A percentile compares a stretch with the other conserved stretches of the same genome.
phyloP scores from a whole-genome alignment of 2,797 vertebrate species.

The Columba guinea region DNA sequence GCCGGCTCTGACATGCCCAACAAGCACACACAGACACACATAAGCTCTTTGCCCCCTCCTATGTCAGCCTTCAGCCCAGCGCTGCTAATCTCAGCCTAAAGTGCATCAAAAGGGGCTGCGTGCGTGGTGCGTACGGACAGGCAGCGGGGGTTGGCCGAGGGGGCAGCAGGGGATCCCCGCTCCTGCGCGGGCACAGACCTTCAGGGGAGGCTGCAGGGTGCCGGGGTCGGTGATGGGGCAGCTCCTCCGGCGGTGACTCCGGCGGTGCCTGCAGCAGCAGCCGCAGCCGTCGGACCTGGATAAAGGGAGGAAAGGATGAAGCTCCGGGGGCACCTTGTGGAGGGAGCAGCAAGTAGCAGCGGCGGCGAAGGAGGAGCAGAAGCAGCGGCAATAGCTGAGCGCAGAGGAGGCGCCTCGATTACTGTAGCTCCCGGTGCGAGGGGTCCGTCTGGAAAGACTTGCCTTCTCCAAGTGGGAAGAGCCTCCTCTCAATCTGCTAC shows the following conservation, averaged over 20 bases:
- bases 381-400: background rate
- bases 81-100: background rate
- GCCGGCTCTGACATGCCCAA: background rate
- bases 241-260: background rate
- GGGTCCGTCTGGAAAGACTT: constrained; percentile 83
- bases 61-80: background rate
- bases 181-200: constrained; percentile 65
- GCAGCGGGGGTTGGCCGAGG: background rate
- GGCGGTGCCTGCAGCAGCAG: constrained; percentile 20
- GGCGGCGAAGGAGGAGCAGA: background rate
- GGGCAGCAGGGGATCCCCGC: background rate
- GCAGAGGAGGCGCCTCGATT: constrained; percentile 2
- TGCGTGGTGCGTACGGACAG: background rate
- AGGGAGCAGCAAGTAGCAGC: constrained; percentile 29
- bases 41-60: background rate
- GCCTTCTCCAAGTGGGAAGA: constrained; percentile 87
- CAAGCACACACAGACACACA: background rate
- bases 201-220: background rate
- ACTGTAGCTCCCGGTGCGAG: constrained; percentile 66
- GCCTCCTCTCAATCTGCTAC: constrained; percentile 84
- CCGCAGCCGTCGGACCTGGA: background rate
- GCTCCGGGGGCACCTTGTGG: constrained; percentile 49
- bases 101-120: background rate
- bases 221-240: background rate
- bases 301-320: constrained; percentile 30